Base-by-base conservation (phyloP, 2,888 invertebrate genomes). In the Trissolcus brochymenae region DNA sequence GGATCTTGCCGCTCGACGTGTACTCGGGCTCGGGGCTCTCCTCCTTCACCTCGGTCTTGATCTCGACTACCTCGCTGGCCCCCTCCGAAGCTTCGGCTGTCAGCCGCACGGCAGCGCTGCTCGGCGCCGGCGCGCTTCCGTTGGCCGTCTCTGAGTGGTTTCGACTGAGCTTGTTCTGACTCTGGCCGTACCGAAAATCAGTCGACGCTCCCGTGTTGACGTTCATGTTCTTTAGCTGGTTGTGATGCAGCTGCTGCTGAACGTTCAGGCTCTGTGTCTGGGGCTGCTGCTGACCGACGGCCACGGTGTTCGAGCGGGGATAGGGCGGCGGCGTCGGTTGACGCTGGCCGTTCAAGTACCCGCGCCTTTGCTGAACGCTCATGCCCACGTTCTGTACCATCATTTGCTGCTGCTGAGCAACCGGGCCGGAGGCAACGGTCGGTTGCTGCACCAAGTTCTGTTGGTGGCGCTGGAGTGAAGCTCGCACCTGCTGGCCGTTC, bases 1-100 rank as follows among this genome's bases (percentile, higher is more conserved):
- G 92, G 88, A 92, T 93, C 85, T 94, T 94, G 74, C 93, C 93
- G 74, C 92, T 91, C 55, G 92, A 92, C 61, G 92, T 92, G 73
- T 91, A 87, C 56, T 85, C 92, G 6, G 87, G 87, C 88, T 85
- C 93, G 83, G 82, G 92, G 83, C 83, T 90, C 89, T 88, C 92
- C 85, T 84, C 83, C 35, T 82, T 80, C 68, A 81, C 79, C 64
- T 84, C 82, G 2, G 25, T 50, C n/a, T 66, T 66, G 0, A 41
- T 1, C 83, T 50, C 82, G 3, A 25, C 25, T 0, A 6, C 4
- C 83, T 40, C 82, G 4, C 29, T 43, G n/a, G 29, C 55, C 17
- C 21, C 60, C 49, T 73, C 51, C 21, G 46, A 6, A 43, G 6
- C 9, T 14, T 25, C 74, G 0, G 60, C 35, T 13, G 49, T 43